Conservation (phyloP, 2,888 invertebrate species). For the Gymnoscelis rufifasciata region DNA sequence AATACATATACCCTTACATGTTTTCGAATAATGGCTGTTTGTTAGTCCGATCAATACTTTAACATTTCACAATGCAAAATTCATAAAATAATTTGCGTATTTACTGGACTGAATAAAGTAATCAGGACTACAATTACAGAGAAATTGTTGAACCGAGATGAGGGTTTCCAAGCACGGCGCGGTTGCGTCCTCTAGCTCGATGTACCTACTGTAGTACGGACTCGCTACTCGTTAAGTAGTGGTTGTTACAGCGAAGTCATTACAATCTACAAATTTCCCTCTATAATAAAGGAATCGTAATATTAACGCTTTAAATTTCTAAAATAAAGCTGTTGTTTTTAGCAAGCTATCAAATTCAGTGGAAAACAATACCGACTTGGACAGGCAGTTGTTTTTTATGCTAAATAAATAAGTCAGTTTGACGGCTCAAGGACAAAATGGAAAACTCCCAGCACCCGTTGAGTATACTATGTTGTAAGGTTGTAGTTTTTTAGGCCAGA, state of each 20-base stretch:
- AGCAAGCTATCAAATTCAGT: no score
- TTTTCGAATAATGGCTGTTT: no score
- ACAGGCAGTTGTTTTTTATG: no score
- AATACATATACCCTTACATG: no score
- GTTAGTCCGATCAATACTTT: no score
- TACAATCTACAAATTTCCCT: slow-evolving; percentile 14
- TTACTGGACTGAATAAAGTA: slow-evolving; percentile 1
- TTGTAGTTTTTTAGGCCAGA: slow-evolving; percentile 5
- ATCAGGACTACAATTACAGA: slow-evolving; percentile 19
- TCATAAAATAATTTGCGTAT: not conserved
- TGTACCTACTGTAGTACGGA: slow-evolving; percentile 13
- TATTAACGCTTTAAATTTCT: no score
- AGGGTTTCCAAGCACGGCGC: slow-evolving; percentile 32
- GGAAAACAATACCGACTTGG: no score
- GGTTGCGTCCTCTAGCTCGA: slow-evolving; percentile 30
- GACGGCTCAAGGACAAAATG: not conserved
- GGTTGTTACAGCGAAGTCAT: slow-evolving; percentile 27
- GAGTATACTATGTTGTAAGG: not conserved
- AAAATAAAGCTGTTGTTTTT: no score
- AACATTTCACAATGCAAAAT: not conserved
- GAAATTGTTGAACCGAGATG: slow-evolving; percentile 30
- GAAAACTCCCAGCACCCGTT: no score
- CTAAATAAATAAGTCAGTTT: not conserved
- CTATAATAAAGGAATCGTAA: slow-evolving; percentile 41
- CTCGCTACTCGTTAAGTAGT: slow-evolving; percentile 30